These are phyloP conservation scores for Siphamia tubifer DNA, from an alignment of 2,113 vertebrate species.

Conservation along the genomic window DNA sequence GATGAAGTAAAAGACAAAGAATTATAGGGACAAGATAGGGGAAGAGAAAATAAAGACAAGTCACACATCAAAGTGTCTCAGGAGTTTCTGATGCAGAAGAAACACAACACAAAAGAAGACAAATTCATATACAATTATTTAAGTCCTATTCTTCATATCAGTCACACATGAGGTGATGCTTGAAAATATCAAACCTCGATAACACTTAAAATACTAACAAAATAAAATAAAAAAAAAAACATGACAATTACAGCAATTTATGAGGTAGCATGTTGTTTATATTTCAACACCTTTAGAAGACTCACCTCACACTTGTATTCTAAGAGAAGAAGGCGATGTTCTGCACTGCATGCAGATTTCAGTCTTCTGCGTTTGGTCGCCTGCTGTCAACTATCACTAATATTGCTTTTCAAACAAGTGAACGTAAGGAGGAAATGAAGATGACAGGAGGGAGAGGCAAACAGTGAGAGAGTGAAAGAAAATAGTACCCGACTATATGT, in stretches of 20 bases:
- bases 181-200: background rate
- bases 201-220: background rate
- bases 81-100: background rate
- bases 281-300: background rate
- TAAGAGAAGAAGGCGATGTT: background rate
- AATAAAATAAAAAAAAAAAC: no score
- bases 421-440: conserved; percentile 68
- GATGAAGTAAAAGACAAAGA: background rate
- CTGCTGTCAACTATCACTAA: conserved; percentile 48
- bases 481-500: background rate
- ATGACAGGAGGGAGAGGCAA: conserved; percentile 45
- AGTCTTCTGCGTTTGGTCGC: background rate
- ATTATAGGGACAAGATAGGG: background rate
- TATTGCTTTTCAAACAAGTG: conserved; percentile 39
- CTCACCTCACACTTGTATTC: background rate
- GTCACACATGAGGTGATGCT: background rate
- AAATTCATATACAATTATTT: no score
- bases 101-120: background rate
- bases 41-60: background rate
- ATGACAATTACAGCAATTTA: background rate
- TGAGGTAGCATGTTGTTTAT: background rate
- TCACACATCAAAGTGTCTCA: no score
- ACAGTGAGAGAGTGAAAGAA: background rate
- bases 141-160: no score
- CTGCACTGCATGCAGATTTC: background rate